Evolutionary conservation across 2,888 invertebrate genomes (phyloP).

Genomic region (Hartigia nigra): DNA sequence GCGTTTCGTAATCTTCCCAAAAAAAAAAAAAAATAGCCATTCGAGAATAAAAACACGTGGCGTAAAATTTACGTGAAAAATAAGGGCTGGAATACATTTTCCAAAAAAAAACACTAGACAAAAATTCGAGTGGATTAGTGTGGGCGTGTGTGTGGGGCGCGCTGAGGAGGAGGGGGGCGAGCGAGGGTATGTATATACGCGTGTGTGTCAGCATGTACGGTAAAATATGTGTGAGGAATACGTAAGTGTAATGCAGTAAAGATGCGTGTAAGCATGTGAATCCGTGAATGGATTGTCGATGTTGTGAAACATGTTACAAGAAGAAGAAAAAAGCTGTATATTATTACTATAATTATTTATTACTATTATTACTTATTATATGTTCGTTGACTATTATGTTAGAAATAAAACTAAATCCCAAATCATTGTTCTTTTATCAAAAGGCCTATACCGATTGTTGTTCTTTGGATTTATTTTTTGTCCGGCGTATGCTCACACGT

Average conservation of each 20-base stretch:
- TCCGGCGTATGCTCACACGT: not conserved
- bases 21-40: not conserved
- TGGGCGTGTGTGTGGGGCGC: not conserved
- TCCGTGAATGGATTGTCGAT: conserved; percentile 28
- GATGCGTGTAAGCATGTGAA: not conserved
- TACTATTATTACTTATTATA: conserved; percentile 50
- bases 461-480: not conserved
- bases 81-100: not conserved
- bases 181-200: not conserved
- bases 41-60: not conserved
- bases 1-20: not conserved
- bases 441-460: not conserved
- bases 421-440: not conserved
- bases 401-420: conserved; percentile 47
- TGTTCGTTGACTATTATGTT: conserved; percentile 60
- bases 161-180: no score
- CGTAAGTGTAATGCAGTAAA: not conserved
- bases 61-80: not conserved
- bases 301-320: conserved; percentile 34
- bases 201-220: not conserved
- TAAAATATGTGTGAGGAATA: not conserved
- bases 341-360: conserved; percentile 46
- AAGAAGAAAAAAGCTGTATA: conserved; percentile 39
- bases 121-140: not conserved
- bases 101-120: not conserved